Conservation (phyloP, 2,888 invertebrate species). For the Phortica magna region DNA sequence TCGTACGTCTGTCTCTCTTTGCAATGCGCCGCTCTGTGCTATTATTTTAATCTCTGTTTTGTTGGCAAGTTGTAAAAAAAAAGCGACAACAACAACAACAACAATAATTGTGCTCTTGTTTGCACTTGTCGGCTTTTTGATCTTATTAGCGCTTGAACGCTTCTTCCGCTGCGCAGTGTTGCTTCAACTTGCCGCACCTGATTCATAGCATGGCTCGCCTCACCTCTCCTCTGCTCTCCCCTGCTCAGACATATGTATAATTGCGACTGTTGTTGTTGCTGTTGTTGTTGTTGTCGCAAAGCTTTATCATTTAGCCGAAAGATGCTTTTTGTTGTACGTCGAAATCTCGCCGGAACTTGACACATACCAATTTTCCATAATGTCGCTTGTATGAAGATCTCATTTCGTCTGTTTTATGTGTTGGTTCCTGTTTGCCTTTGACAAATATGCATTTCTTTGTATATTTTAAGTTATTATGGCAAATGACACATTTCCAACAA, state of each 20-base stretch:
- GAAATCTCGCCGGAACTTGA: slow-evolving; percentile 29
- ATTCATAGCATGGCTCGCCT: not conserved
- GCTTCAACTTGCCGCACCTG: not conserved
- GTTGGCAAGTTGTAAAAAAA: slow-evolving; percentile 26
- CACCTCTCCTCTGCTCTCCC: not conserved
- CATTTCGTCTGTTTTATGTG: not conserved
- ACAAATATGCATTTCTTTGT: slow-evolving; percentile 7
- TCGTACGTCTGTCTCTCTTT: not conserved
- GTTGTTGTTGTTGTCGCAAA: not conserved
- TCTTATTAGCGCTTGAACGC: slow-evolving; percentile 51
- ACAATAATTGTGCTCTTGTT: slow-evolving; percentile 42
- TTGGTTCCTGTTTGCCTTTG: slow-evolving; percentile 19
- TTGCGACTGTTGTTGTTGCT: not conserved
- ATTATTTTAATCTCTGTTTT: slow-evolving; percentile 18
- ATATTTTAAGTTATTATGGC: slow-evolving; percentile 51
- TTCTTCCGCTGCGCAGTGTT: slow-evolving; percentile 43
- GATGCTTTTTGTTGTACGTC: slow-evolving; percentile 18
- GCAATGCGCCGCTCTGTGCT: not conserved
- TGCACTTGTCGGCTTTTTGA: slow-evolving; percentile 66
- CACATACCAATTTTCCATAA: slow-evolving; percentile 9
- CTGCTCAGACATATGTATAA: not conserved
- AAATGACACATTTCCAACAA: slow-evolving; percentile 59
- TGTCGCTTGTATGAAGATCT: not conserved
- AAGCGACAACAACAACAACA: too few relatives aligned
- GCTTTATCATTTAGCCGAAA: slow-evolving; percentile 9